These are phyloP conservation scores for Drosophila melanica DNA, from an alignment of 1,140 invertebrate genomes.

Conservation along the genomic window DNA sequence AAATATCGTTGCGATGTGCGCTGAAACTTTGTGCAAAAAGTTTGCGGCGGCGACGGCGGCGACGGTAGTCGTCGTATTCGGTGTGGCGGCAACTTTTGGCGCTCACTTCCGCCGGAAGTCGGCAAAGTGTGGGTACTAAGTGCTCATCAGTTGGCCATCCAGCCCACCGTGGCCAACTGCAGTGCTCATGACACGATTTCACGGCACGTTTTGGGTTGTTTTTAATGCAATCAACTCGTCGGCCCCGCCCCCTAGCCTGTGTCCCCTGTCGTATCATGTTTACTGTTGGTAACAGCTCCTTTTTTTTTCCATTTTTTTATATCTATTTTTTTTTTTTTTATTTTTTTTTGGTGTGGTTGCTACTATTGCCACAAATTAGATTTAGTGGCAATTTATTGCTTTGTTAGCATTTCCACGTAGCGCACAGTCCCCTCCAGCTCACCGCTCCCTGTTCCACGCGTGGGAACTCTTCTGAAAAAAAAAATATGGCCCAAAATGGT, in stretches of 20 bases:
- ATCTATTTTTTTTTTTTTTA: not conserved
- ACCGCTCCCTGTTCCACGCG: not conserved
- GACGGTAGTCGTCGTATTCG: constrained; percentile 1
- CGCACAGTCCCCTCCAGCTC: not conserved
- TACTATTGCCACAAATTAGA: constrained; percentile 59
- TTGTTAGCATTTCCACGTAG: constrained; percentile 62
- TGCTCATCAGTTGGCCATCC: constrained; percentile 46
- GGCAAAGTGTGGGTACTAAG: constrained; percentile 56
- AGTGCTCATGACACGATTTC: constrained; percentile 48
- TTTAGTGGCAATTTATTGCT: constrained; percentile 69
- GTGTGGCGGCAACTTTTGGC: constrained; percentile 29
- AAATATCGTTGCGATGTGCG: constrained; percentile 20
- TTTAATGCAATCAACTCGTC: constrained; percentile 60
- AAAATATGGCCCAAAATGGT: constrained; percentile 54
- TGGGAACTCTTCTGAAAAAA: constrained; percentile 18
- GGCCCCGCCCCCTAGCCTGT: not conserved
- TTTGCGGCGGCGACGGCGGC: constrained; percentile 3
- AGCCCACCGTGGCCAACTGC: constrained; percentile 7
- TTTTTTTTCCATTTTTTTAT: not conserved
- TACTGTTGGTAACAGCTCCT: constrained; percentile 10
- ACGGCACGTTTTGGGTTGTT: constrained; percentile 59
- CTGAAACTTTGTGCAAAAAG: constrained; percentile 6
- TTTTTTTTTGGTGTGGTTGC: constrained; percentile 20
- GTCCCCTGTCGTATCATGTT: constrained; percentile 24
- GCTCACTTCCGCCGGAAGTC: constrained; percentile 56